A percentile compares a stretch with the other conserved stretches of the same genome.
These are phyloP conservation scores for Apodemia duryi DNA, from an alignment of 2,888 invertebrate species.

Conservation along the genomic window DNA sequence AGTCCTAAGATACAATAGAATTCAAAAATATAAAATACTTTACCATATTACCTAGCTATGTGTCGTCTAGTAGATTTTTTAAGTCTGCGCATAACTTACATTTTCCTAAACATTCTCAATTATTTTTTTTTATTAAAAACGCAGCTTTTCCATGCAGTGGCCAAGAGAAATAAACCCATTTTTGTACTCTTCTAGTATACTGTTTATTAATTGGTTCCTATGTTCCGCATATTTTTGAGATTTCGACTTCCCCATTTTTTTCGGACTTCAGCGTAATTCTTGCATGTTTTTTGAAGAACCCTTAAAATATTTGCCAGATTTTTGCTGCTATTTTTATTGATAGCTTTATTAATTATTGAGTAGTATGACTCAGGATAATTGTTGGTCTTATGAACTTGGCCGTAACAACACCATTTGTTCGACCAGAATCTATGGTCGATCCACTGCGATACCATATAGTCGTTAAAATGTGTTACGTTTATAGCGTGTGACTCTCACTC, in stretches of 20 bases:
- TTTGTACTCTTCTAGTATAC: neutral
- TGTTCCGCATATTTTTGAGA: neutral
- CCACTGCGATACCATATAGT: neutral
- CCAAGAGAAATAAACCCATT: neutral
- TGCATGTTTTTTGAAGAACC: neutral
- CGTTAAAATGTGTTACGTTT: neutral
- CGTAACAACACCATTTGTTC: slow-evolving; percentile 3
- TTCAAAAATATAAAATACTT: too few relatives aligned
- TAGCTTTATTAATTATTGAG: too few relatives aligned
- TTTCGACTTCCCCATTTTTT: neutral
- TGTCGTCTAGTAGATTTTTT: too few relatives aligned
- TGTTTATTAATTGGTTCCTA: slow-evolving; percentile 3
- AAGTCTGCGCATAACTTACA: too few relatives aligned
- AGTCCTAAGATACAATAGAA: too few relatives aligned
- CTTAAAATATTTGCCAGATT: neutral
- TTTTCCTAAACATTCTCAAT: neutral
- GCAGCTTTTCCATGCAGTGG: neutral
- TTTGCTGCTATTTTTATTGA: neutral
- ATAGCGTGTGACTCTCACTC: neutral
- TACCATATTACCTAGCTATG: too few relatives aligned
- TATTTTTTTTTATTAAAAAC: neutral
- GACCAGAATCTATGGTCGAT: neutral
- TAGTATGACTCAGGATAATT: too few relatives aligned
- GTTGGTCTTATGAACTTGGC: neutral
- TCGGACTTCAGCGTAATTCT: neutral